These are phyloP conservation scores for Sardinella longiceps DNA, from an alignment of 2,797 vertebrate genomes.

Conservation along the genomic window DNA sequence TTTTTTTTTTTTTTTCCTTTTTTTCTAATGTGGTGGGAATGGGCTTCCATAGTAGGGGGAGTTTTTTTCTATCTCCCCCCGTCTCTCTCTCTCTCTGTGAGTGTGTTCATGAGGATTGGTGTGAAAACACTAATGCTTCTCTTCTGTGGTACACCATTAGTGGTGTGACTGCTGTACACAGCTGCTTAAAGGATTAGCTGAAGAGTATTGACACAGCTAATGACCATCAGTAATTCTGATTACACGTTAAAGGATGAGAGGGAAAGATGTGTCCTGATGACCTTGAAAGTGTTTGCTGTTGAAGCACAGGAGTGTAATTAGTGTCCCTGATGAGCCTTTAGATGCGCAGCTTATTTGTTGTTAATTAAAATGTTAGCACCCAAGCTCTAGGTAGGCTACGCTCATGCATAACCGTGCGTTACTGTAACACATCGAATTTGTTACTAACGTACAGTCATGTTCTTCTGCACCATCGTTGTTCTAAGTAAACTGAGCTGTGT, in stretches of 20 bases:
- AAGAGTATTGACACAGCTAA: slow-evolving; percentile 41
- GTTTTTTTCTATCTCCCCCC: too few species aligned
- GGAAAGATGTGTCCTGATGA: slow-evolving; percentile 37
- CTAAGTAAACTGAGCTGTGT: not conserved
- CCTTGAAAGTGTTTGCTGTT: slow-evolving; percentile 37
- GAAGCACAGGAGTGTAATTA: not conserved
- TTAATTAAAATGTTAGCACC: not conserved
- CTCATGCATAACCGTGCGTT: not conserved
- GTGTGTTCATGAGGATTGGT: not conserved
- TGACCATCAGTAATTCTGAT: slow-evolving; percentile 48
- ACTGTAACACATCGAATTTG: not conserved
- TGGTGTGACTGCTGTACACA: slow-evolving; percentile 29
- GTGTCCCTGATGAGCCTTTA: not conserved
- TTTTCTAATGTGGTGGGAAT: too few species aligned
- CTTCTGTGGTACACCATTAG: slow-evolving; percentile 43
- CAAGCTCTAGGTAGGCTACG: not conserved
- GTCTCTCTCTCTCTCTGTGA: not conserved
- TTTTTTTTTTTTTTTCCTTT: too few species aligned
- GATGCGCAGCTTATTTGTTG: not conserved
- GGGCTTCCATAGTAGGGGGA: too few species aligned
- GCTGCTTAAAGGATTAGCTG: slow-evolving; percentile 42
- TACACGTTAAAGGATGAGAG: slow-evolving; percentile 47
- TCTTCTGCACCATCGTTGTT: not conserved
- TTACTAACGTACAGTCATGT: not conserved
- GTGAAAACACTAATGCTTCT: not conserved